These are phyloP conservation scores for Nyctalus aviator DNA, from an alignment of 2,797 vertebrate species.

Conservation along the genomic window DNA sequence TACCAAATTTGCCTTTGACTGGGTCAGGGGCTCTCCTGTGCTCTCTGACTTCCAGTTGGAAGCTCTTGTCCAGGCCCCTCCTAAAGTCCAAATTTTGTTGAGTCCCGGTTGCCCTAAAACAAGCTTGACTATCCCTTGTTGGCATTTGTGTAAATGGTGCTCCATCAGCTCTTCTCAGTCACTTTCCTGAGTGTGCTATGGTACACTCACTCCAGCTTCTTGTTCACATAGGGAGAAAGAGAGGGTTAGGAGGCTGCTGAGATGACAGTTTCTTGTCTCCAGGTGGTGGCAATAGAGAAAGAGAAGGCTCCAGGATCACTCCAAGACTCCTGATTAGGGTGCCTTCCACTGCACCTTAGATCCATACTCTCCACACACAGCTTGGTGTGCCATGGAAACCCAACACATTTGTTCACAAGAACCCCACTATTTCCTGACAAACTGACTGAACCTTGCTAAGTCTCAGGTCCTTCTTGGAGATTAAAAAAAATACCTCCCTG, in stretches of 20 bases:
- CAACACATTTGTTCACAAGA: neutral
- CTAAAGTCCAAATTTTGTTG: neutral
- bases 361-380: neutral
- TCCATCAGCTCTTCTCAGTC: neutral
- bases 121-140: neutral
- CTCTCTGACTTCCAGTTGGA: neutral
- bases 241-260: neutral
- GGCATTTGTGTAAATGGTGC: neutral
- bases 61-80: neutral
- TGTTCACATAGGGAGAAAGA: neutral
- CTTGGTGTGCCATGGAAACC: neutral
- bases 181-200: neutral
- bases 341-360: neutral
- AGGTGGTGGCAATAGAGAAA: neutral
- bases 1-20: neutral
- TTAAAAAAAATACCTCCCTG: neutral
- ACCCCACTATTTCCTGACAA: neutral
- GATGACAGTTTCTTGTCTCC: neutral
- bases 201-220: neutral
- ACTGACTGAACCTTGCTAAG: neutral
- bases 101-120: neutral
- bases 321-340: rapidly evolving
- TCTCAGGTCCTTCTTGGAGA: neutral
- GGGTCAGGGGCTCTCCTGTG: neutral
- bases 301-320: neutral